A percentile compares a stretch with the other conserved stretches of the same genome.
Evolutionary conservation across 2,888 invertebrate species (phyloP).

Genomic region (Ectobius pallidus): DNA sequence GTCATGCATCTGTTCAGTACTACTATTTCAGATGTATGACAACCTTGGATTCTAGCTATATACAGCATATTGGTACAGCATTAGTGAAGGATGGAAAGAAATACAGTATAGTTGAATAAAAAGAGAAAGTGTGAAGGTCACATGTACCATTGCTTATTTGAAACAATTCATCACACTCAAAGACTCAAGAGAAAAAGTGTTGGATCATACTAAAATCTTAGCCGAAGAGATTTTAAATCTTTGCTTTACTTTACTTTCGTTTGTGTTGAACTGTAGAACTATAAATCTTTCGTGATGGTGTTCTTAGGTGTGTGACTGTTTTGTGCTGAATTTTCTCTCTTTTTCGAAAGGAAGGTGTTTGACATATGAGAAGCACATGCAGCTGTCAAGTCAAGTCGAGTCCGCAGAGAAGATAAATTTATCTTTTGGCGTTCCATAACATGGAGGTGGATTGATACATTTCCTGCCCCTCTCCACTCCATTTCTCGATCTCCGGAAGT

Average conservation of each 20-base stretch:
- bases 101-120: too few species aligned
- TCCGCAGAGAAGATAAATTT: constrained; percentile 10
- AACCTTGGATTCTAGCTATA: too few species aligned
- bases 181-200: too few species aligned
- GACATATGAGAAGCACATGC: constrained; percentile 35
- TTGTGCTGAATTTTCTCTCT: background rate
- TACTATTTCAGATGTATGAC: too few species aligned
- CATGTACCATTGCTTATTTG: too few species aligned
- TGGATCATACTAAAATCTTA: background rate
- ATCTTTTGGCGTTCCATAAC: constrained; percentile 11
- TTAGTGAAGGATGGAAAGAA: too few species aligned
- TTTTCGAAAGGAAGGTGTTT: constrained; percentile 16
- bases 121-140: too few species aligned
- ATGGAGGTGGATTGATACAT: constrained; percentile 19
- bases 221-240: too few species aligned
- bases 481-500: background rate
- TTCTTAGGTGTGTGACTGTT: background rate
- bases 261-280: background rate
- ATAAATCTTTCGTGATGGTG: background rate
- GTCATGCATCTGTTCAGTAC: too few species aligned
- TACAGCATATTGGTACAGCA: too few species aligned
- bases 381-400: constrained; percentile 32
- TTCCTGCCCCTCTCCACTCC: background rate
- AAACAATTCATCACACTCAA: too few species aligned
- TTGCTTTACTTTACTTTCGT: too few species aligned